Percentiles rank a stretch among this genome's conserved stretches.
Evolutionary conservation across 2,888 invertebrate species (phyloP).

Genomic region (Melangyna quadrimaculata): DNA sequence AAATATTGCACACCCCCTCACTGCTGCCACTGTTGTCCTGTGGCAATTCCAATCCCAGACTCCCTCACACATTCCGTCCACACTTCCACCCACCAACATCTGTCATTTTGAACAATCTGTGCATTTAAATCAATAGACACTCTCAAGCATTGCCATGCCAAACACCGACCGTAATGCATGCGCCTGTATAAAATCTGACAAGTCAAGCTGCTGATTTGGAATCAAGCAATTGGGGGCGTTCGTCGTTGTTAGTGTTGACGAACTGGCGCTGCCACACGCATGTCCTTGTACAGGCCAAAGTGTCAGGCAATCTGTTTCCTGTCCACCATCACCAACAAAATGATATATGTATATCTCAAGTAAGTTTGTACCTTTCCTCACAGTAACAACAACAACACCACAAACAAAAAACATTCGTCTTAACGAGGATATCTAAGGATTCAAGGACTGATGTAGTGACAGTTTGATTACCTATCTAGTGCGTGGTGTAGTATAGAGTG

Average conservation of each 20-base stretch:
- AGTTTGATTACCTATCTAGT: constrained; percentile 7
- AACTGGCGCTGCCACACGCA: constrained; percentile 15
- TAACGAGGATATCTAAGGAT: constrained; percentile 26
- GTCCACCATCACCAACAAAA: constrained; percentile 10
- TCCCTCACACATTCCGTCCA: background rate
- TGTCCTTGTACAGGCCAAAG: constrained; percentile 27
- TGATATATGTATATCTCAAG: constrained; percentile 5
- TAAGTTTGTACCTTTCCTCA: background rate
- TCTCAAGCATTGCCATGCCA: background rate
- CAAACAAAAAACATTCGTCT: constrained; percentile 3
- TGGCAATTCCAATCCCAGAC: background rate
- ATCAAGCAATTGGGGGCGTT: constrained; percentile 23
- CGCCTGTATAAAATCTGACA: constrained; percentile 51
- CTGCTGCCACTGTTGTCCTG: background rate
- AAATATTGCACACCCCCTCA: constrained; percentile 26
- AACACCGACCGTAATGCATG: constrained; percentile 56
- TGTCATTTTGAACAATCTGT: constrained; percentile 42
- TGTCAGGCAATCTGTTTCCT: constrained; percentile 49
- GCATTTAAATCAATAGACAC: constrained; percentile 58
- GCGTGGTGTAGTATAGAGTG: background rate
- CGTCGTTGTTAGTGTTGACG: background rate
- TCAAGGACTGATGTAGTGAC: constrained; percentile 15
- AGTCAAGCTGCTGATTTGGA: constrained; percentile 54
- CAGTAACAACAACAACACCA: background rate
- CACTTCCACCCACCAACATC: constrained; percentile 1